These are phyloP conservation scores for Cyaniris semiargus DNA, from an alignment of 2,888 invertebrate genomes.

Conservation along the genomic window DNA sequence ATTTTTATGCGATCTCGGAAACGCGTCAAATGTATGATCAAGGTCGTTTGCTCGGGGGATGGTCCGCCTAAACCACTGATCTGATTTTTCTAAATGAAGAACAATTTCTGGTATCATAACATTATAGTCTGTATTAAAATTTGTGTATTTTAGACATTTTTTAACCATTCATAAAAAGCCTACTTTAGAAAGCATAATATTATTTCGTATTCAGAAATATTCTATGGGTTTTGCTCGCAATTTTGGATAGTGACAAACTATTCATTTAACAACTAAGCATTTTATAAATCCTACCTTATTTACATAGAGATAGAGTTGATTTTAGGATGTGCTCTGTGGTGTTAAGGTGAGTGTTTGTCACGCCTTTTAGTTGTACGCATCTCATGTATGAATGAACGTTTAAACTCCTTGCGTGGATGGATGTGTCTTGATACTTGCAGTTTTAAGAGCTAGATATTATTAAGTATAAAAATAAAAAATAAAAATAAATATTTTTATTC, in stretches of 20 bases:
- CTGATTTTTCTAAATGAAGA: no score
- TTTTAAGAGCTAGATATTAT: neutral
- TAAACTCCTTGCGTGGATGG: constrained; percentile 43
- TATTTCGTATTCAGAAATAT: constrained; percentile 2
- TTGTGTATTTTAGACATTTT: no score
- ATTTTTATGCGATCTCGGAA: no score
- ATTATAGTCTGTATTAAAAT: no score
- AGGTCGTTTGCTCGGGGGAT: no score
- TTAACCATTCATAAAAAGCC: no score
- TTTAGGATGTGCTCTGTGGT: constrained; percentile 17
- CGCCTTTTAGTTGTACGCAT: constrained; percentile 54
- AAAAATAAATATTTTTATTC: no score
- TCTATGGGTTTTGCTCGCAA: neutral
- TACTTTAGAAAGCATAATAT: neutral
- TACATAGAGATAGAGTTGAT: constrained; percentile 11
- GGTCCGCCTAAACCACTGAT: no score
- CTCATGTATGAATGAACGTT: constrained; percentile 61
- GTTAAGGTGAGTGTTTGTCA: constrained; percentile 42
- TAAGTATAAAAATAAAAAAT: no score
- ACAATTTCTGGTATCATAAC: no score
- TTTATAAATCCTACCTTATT: neutral
- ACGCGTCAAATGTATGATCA: no score
- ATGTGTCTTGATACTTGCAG: constrained; percentile 51
- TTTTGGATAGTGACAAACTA: constrained; percentile 1
- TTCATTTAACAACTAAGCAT: no score